A percentile compares a stretch with the other conserved stretches of the same genome.
phyloP scores from a whole-genome alignment of 2,888 invertebrate species.

The Nomada lathburiana region DNA sequence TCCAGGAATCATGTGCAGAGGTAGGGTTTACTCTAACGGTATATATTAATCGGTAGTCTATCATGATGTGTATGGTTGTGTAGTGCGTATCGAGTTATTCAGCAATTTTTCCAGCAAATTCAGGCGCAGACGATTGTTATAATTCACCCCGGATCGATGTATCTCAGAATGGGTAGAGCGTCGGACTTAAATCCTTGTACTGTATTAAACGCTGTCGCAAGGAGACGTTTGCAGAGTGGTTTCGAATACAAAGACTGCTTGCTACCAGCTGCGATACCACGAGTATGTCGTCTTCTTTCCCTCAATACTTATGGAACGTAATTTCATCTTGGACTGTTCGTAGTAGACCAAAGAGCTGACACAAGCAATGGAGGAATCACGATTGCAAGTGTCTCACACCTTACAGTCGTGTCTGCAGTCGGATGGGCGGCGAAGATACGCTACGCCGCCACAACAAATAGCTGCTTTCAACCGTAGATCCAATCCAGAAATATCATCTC shows the following conservation, averaged over 20 bases:
- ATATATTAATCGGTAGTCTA: background rate
- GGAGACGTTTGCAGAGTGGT: conserved; percentile 85
- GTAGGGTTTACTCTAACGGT: conserved; percentile 62
- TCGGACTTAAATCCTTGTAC: conserved; percentile 95
- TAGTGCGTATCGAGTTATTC: background rate
- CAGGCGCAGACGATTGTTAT: conserved; percentile 94
- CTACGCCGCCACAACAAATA: conserved; percentile 95
- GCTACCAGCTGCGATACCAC: conserved; percentile 88
- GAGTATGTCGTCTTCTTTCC: conserved; percentile 78
- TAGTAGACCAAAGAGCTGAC: conserved; percentile 88
- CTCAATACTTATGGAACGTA: background rate
- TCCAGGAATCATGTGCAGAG: conserved; percentile 82
- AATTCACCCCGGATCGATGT: conserved; percentile 97
- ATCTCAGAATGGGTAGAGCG: conserved; percentile 95
- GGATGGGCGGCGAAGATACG: conserved; percentile 92
- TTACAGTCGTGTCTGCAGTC: conserved; percentile 94
- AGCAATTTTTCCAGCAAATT: conserved; percentile 86
- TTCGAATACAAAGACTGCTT: conserved; percentile 88
- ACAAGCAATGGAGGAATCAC: conserved; percentile 93
- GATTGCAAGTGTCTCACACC: conserved; percentile 93
- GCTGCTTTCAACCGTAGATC: conserved; percentile 94
- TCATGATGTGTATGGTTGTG: background rate
- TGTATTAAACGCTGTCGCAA: conserved; percentile 93
- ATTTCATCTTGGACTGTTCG: conserved; percentile 36
- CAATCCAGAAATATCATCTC: conserved; percentile 88